Base-by-base conservation (phyloP, 2,113 vertebrate species). In the Campylomormyrus numenius region DNA sequence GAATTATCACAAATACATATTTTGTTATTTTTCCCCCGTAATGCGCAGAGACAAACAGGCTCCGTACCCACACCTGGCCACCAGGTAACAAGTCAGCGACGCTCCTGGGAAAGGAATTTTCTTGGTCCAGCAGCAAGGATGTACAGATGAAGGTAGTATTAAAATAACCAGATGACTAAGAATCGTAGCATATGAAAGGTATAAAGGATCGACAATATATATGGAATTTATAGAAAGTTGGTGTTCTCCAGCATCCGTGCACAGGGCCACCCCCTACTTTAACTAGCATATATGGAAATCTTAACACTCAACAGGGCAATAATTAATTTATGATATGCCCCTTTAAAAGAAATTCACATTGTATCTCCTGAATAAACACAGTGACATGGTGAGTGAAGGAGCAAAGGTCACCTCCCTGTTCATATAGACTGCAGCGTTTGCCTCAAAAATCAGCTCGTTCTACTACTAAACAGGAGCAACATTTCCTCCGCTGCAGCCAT, bases 171-270 rank as follows among this genome's bases (percentile, higher is more conserved):
- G 70, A 77, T 35, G 9, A 74, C 15, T 66, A 77, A 77, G 70
- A 77, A 39, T 0, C 4, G 1, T n/a, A 13, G 15, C 15, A 35
- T 77, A 39, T 6, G 19, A 31, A 77, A 17, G 70, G 31, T 39
- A 39, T 77, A 39, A 77, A 39, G 31, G 15, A 77, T 39, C 70
- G 17, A 19, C 70, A 39, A 13, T 6, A 77, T 1, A 31, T 70
- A 11, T 35, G 7, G 2, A 39, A 39, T 77, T 77, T 39, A 17
- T 31, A 1, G 45, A 46, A 8, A 27, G 7, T 95, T 94, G 94
- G 94, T 92, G 93, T 94, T 94, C 93, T 88, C 90, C 90, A 90
- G 91, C 92, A 95, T 91, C 93, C 92, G 93, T 94, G 95, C 94
- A 93, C 91, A 94, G 95, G 94, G 94, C 0, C n/a, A 39, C 10